Percentiles rank a stretch among this genome's conserved stretches.
These are phyloP conservation scores for Bubo bubo DNA, from an alignment of 2,113 vertebrate species.

Conservation along the genomic window DNA sequence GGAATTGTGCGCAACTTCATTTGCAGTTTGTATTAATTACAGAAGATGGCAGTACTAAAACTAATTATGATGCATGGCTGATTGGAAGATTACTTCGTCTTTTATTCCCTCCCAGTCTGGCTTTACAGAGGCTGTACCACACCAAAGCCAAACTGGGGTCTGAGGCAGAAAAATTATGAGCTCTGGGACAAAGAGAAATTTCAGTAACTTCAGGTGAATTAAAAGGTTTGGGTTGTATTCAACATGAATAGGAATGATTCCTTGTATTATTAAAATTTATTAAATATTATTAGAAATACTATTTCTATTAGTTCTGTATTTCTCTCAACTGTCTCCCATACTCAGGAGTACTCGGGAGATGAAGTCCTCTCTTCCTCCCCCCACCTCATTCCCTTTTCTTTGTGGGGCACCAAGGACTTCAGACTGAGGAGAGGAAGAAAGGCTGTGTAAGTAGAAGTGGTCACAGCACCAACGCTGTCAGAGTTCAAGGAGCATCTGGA, in stretches of 20 bases:
- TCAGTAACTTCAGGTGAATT: not conserved
- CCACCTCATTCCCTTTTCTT: not conserved
- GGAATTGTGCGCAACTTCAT: not conserved
- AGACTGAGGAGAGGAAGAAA: not conserved
- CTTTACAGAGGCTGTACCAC: not conserved
- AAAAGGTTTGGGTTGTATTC: not conserved
- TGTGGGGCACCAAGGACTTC: not conserved
- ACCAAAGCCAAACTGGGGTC: not conserved
- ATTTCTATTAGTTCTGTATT: not conserved
- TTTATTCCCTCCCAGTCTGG: not conserved
- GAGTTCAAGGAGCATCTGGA: not conserved
- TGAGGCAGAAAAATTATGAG: not conserved
- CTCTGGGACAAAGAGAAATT: not conserved
- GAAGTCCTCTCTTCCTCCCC: not conserved
- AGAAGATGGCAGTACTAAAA: slow-evolving; percentile 68
- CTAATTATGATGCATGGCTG: not conserved
- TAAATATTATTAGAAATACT: not conserved
- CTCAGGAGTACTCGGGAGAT: not conserved
- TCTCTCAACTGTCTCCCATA: not conserved
- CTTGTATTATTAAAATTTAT: not conserved
- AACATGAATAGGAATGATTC: not conserved
- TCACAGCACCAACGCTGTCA: not conserved
- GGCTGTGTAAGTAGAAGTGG: not conserved
- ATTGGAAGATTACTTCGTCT: not conserved
- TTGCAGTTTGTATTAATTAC: slow-evolving; percentile 45